Conservation (phyloP, 2,888 invertebrate genomes). For the Saturnia pavonia region DNA sequence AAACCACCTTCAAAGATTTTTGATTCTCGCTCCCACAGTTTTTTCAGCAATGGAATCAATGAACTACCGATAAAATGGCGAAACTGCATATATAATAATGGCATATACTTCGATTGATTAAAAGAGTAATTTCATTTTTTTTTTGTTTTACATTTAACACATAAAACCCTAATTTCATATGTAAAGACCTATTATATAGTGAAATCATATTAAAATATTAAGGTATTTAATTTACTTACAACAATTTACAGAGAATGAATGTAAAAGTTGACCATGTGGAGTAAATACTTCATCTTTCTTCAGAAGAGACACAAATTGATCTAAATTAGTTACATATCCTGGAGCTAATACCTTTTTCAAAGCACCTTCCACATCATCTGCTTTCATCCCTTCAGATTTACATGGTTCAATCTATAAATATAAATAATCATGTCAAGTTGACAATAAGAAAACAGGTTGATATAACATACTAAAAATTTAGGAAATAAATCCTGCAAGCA, state of each 20-base stretch:
- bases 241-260: constrained; percentile 80
- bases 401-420: constrained; percentile 75
- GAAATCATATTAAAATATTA: neutral
- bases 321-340: constrained; percentile 86
- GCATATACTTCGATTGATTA: too few relatives aligned
- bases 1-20: too few relatives aligned
- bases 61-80: too few relatives aligned
- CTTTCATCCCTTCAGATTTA: constrained; percentile 82
- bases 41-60: too few relatives aligned
- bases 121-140: too few relatives aligned
- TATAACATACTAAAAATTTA: neutral
- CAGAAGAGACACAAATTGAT: constrained; percentile 86
- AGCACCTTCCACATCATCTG: constrained; percentile 89
- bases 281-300: constrained; percentile 88
- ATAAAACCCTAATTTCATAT: too few relatives aligned
- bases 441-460: constrained; percentile 25
- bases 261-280: constrained; percentile 87
- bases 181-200: too few relatives aligned
- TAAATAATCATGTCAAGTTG: constrained; percentile 39
- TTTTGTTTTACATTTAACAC: too few relatives aligned
- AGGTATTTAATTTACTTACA: constrained; percentile 46
- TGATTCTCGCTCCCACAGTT: too few relatives aligned
- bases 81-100: too few relatives aligned
- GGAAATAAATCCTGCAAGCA: neutral
- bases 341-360: constrained; percentile 87